Conservation (phyloP, 2,113 vertebrate genomes). For the Zosterops lateralis region DNA sequence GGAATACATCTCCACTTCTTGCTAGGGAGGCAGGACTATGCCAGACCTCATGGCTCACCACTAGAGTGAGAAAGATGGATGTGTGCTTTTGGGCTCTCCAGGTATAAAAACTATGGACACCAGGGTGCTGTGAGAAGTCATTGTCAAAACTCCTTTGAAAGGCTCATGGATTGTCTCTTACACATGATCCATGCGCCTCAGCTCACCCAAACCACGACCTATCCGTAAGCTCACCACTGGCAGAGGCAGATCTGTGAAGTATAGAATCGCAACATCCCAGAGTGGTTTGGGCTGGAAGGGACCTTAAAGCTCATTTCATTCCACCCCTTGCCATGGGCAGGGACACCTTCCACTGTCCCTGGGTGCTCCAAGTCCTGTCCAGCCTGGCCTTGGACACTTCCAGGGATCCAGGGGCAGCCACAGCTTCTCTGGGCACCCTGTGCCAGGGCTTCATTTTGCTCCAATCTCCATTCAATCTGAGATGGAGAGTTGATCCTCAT, state of each 20-base stretch:
- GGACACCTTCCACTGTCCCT: background rate
- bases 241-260: rapidly evolving
- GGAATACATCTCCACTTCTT: background rate
- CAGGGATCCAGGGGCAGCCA: background rate
- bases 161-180: background rate
- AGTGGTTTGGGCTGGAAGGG: background rate
- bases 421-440: background rate
- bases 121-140: background rate
- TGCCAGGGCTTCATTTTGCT: background rate
- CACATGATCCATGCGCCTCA: rapidly evolving
- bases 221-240: background rate
- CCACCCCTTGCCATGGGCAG: background rate
- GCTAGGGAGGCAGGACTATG: background rate
- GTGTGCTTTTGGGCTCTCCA: background rate
- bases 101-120: background rate
- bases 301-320: background rate
- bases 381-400: background rate
- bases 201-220: background rate
- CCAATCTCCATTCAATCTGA: background rate
- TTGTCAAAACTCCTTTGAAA: background rate
- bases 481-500: background rate
- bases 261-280: background rate
- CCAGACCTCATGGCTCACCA: background rate
- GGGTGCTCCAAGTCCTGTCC: background rate
- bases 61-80: rapidly evolving